Evolutionary conservation across 1,140 invertebrate genomes (phyloP), one percentile per base, ranked within the genome.

Genomic region (Drosophila ercepeae): DNA sequence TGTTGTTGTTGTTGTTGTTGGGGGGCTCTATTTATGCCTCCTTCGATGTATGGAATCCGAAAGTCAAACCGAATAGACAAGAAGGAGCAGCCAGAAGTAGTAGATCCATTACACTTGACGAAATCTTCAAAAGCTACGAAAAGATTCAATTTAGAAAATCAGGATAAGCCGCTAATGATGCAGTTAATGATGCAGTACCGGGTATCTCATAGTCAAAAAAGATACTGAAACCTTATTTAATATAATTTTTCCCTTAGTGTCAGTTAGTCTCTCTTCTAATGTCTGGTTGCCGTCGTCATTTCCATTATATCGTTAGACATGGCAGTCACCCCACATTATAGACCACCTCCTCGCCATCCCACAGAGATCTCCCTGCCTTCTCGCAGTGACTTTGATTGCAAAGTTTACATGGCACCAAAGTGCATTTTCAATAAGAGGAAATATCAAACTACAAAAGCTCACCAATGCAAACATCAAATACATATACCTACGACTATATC

Each of bases 361-460:
- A 29, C 8, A 8, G 7, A 29, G 34, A 4, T 4, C 3, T 13
- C 13, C n/a, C 11, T 36, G 1, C 41, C 21, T 14, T 39, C 16
- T 44, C 44, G 8, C 14, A 39, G 53, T 76, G 76, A 81, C 82
- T 84, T 84, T 84, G 81, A 84, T 84, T 84, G 81, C 81, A 84
- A 84, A 84, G 67, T 84, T 84, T 84, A 84, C 81, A 84, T 84
- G 82, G 81, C 81, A 84, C 81, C 81, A 84, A 84, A 84, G 81
- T 84, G 81, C 81, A 84, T 84, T 84, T 84, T 84, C 81, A 84
- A 84, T 84, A 84, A 84, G 86, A 86, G 81, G 72, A 84, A 84
- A 84, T 86, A 84, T 86, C 81, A 84, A 81, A 81, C 81, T 75
- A 59, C 45, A 29, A 59, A 74, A 67, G 57, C 76, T 49, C 51